These are phyloP conservation scores for Syrista parreyssii DNA, from an alignment of 2,888 invertebrate species.

Conservation along the genomic window DNA sequence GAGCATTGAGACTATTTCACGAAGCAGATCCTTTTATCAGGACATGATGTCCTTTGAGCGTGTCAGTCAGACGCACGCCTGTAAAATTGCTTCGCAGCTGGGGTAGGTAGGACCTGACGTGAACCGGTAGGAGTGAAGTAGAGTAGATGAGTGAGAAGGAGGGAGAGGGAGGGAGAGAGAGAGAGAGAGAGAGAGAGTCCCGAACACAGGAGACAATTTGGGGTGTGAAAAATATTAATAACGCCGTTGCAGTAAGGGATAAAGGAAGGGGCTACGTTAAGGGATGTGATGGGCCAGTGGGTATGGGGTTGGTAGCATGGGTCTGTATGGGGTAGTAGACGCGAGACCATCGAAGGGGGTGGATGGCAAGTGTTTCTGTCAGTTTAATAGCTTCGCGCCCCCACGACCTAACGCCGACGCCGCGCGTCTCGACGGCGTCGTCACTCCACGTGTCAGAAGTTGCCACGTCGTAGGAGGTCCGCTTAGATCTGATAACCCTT, in stretches of 20 bases:
- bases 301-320: constrained; percentile 18
- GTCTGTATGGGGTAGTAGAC: constrained; percentile 30
- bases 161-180: constrained; percentile 13
- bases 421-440: constrained; percentile 59
- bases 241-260: constrained; percentile 39
- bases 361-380: constrained; percentile 67
- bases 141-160: background rate
- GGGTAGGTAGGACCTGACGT: constrained; percentile 2
- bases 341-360: constrained; percentile 52
- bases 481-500: constrained; percentile 62
- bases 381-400: constrained; percentile 66
- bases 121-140: background rate
- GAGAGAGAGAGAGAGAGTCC: constrained; percentile 22
- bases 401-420: constrained; percentile 28
- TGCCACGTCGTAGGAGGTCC: constrained; percentile 44
- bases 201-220: constrained; percentile 58
- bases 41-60: constrained; percentile 50
- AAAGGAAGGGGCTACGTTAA: constrained; percentile 31
- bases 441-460: constrained; percentile 64
- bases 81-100: constrained; percentile 54
- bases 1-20: background rate
- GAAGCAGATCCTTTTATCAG: constrained; percentile 37
- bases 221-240: constrained; percentile 65
- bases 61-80: constrained; percentile 55
- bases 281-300: constrained; percentile 23